Evolutionary conservation across 2,113 vertebrate species (phyloP).

Genomic region (Hiodon alosoides): DNA sequence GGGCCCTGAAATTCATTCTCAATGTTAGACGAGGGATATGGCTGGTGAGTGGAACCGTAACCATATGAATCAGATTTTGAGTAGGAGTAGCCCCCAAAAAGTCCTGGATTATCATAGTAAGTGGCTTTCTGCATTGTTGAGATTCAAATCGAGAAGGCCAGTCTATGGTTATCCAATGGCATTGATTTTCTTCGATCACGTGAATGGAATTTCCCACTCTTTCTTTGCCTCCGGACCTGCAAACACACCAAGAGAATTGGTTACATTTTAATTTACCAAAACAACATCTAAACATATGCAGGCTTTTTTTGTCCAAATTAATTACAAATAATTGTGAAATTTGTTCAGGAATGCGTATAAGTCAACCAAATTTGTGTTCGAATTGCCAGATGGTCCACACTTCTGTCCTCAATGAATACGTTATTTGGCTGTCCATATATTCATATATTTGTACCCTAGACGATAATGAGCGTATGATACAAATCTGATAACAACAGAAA

Average conservation of each 20-base stretch:
- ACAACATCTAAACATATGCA: background rate
- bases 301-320: background rate
- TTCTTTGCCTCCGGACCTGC: conserved; percentile 57
- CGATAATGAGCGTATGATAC: no score
- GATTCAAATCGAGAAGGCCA: conserved; percentile 73
- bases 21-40: conserved; percentile 75
- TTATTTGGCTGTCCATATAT: background rate
- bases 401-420: background rate
- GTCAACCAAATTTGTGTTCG: background rate
- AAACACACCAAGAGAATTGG: conserved; percentile 33
- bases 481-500: no score
- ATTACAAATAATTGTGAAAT: background rate
- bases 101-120: conserved; percentile 94
- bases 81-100: conserved; percentile 91
- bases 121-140: conserved; percentile 95
- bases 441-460: no score
- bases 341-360: background rate
- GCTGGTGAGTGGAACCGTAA: conserved; percentile 79
- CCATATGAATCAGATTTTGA: conserved; percentile 86
- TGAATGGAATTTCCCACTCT: conserved; percentile 70
- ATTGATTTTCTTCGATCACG: conserved; percentile 77
- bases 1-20: conserved; percentile 85
- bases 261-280: background rate
- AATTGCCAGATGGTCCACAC: background rate
- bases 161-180: conserved; percentile 81